Conservation (phyloP, 53 echinoderm and acorn worm species). For the Temnopleurus reevesii region DNA sequence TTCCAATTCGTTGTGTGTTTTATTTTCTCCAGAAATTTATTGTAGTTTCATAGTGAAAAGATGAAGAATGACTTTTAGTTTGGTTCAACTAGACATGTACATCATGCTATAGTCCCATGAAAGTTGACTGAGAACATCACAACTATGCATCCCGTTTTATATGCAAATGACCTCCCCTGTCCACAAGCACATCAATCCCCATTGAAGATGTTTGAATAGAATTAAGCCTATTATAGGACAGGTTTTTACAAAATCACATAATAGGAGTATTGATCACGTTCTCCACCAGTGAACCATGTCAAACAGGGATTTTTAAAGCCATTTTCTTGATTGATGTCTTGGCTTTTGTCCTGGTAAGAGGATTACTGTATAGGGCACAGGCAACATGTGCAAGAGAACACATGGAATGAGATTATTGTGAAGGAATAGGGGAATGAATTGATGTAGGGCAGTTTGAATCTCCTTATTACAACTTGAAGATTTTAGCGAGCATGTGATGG, state of each 20-base stretch:
- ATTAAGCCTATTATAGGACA: constrained; percentile 21
- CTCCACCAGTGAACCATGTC: constrained; percentile 15
- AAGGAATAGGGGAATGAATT: too few relatives aligned
- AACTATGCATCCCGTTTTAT: constrained; percentile 1
- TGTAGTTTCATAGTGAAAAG: too few relatives aligned
- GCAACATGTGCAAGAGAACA: not conserved
- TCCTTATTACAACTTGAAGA: too few relatives aligned
- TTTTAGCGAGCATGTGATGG: too few relatives aligned
- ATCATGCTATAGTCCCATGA: too few relatives aligned
- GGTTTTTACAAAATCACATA: not conserved
- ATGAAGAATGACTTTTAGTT: too few relatives aligned
- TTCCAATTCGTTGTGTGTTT: too few relatives aligned
- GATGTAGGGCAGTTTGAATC: too few relatives aligned
- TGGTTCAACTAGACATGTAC: too few relatives aligned
- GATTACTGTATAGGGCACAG: too few relatives aligned
- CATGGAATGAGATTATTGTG: not conserved
- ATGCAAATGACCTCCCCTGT: not conserved
- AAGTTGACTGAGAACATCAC: too few relatives aligned
- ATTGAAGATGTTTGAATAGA: not conserved
- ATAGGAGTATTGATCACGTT: not conserved
- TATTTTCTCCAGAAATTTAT: too few relatives aligned
- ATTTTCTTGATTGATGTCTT: not conserved
- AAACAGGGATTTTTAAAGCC: constrained; percentile 19
- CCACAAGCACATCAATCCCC: not conserved
- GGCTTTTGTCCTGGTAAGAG: not conserved